Conservation (phyloP, 2,888 invertebrate genomes). For the Rhamphomyia laevipes region DNA sequence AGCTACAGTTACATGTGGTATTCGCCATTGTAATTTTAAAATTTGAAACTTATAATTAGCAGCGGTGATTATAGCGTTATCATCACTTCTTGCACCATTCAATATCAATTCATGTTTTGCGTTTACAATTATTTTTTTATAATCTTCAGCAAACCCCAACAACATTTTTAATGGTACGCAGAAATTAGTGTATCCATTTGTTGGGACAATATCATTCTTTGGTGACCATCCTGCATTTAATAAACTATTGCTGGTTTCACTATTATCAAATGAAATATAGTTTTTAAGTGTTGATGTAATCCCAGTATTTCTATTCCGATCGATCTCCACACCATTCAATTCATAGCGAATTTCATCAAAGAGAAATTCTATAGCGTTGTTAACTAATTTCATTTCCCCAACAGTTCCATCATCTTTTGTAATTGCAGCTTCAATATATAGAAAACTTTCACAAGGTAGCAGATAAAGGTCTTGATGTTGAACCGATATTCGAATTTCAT, state of each 20-base stretch:
- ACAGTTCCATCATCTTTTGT: slow-evolving; percentile 11
- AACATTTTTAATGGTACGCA: too few species aligned
- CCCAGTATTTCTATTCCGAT: slow-evolving; percentile 23
- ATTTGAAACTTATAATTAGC: slow-evolving; percentile 13
- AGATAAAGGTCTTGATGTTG: slow-evolving; percentile 23
- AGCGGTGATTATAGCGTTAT: slow-evolving; percentile 14
- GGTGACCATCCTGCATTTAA: too few species aligned
- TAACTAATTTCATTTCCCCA: too few species aligned
- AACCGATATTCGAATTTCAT: slow-evolving; percentile 25
- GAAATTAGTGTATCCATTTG: too few species aligned
- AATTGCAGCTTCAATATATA: slow-evolving; percentile 17
- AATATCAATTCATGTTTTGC: too few species aligned
- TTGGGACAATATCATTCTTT: too few species aligned
- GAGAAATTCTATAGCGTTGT: slow-evolving; percentile 20
- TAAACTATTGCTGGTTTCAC: too few species aligned
- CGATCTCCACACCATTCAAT: slow-evolving; percentile 23
- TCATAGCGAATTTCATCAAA: slow-evolving; percentile 25
- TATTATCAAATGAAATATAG: too few species aligned
- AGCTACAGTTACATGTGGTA: slow-evolving; percentile 13
- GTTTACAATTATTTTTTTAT: too few species aligned
- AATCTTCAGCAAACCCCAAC: too few species aligned
- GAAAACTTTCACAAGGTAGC: slow-evolving; percentile 20
- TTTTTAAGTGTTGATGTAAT: slow-evolving; percentile 26
- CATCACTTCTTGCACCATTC: slow-evolving; percentile 20
- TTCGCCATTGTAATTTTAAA: slow-evolving; percentile 18